Percentiles rank a stretch among this genome's conserved stretches.
These are phyloP conservation scores for Lochmaea capreae DNA, from an alignment of 2,888 invertebrate genomes.

Conservation along the genomic window DNA sequence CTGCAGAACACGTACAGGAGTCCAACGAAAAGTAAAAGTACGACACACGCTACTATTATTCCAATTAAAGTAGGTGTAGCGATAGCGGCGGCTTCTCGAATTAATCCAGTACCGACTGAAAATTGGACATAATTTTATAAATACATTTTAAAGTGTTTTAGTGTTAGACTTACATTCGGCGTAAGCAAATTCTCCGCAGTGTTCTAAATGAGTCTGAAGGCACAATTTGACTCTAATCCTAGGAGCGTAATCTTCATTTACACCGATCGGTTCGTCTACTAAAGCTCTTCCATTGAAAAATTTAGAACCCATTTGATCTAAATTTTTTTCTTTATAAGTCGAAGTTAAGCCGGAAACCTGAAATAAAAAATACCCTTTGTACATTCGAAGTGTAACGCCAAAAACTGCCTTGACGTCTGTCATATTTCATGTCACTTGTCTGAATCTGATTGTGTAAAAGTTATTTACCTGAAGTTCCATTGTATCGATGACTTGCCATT, in stretches of 20 bases:
- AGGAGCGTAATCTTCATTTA: slow-evolving; percentile 74
- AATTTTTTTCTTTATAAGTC: slow-evolving; percentile 77
- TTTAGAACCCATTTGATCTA: slow-evolving; percentile 72
- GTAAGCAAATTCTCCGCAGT: slow-evolving; percentile 85
- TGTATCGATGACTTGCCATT: slow-evolving; percentile 80
- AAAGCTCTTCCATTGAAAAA: slow-evolving; percentile 67
- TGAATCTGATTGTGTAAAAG: too few species aligned
- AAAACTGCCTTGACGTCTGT: too few species aligned
- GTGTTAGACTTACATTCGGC: slow-evolving; percentile 79
- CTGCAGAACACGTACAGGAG: slow-evolving; percentile 86
- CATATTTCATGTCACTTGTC: too few species aligned
- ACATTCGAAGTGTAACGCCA: too few species aligned
- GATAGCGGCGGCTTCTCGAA: slow-evolving; percentile 81
- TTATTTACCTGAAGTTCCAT: slow-evolving; percentile 70
- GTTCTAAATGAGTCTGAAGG: slow-evolving; percentile 81
- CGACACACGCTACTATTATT: slow-evolving; percentile 82
- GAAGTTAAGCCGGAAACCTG: slow-evolving; percentile 75
- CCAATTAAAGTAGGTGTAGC: slow-evolving; percentile 84
- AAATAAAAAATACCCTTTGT: neutral
- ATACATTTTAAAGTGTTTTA: neutral
- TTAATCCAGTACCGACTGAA: slow-evolving; percentile 84
- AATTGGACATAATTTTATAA: slow-evolving; percentile 17
- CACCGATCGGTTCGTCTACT: slow-evolving; percentile 69
- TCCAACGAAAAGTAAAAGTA: slow-evolving; percentile 82
- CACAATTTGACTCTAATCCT: slow-evolving; percentile 85